phyloP scores from a whole-genome alignment of 2,797 vertebrate genomes.

The Nyctibius grandis region DNA sequence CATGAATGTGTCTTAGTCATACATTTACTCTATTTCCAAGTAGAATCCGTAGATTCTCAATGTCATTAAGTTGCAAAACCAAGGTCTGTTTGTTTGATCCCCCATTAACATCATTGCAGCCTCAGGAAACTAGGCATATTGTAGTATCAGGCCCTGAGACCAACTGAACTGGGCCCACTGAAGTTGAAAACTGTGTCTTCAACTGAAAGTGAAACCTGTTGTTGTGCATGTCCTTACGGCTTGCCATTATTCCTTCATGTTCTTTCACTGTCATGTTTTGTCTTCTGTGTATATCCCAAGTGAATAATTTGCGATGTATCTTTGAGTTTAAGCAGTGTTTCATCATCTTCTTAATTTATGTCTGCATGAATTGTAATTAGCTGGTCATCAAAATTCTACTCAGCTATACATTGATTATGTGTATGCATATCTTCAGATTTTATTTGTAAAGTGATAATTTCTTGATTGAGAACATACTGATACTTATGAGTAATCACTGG shows the following conservation, averaged over 20 bases:
- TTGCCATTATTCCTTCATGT: neutral
- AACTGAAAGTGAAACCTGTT: neutral
- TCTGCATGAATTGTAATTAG: conserved; percentile 14
- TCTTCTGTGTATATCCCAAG: neutral
- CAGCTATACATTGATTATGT: conserved; percentile 51
- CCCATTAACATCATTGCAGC: neutral
- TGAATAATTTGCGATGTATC: neutral
- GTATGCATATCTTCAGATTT: conserved; percentile 46
- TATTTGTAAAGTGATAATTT: conserved; percentile 61
- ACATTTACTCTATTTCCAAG: neutral
- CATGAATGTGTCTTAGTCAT: neutral
- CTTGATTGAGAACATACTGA: conserved; percentile 55
- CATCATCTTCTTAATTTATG: neutral
- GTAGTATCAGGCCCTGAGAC: neutral
- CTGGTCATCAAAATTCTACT: conserved; percentile 54
- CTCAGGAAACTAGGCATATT: neutral
- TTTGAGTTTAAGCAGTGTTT: neutral
- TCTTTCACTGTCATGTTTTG: neutral
- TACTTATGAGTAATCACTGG: conserved; percentile 55
- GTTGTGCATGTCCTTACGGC: neutral
- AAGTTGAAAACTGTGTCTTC: neutral
- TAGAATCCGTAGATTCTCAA: neutral
- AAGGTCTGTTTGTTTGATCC: neutral
- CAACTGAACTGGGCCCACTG: neutral
- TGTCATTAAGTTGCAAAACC: neutral